These are phyloP conservation scores for Acrossocheilus fasciatus DNA, from an alignment of 2,797 vertebrate species.

Conservation along the genomic window DNA sequence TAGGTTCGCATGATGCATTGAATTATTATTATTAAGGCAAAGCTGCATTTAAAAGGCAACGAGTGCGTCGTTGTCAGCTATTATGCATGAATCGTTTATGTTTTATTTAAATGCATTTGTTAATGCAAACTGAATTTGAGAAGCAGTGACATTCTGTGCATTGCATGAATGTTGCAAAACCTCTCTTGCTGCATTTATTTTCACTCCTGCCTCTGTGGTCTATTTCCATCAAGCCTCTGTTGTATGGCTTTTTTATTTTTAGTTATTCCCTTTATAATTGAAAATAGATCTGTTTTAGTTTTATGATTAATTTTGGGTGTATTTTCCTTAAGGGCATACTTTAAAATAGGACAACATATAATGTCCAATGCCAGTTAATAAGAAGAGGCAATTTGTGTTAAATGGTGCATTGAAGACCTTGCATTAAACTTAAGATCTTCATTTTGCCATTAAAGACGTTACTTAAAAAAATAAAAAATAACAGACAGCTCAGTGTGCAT, in stretches of 20 bases:
- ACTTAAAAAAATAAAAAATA: background rate
- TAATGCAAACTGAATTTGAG: background rate
- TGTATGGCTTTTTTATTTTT: background rate
- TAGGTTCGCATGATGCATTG: background rate
- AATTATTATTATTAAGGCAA: background rate
- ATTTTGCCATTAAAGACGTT: background rate
- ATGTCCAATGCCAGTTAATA: background rate
- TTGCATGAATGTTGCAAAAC: conserved; percentile 25
- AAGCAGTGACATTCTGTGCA: background rate
- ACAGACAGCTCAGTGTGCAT: background rate
- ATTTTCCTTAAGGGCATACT: background rate
- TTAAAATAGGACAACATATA: background rate
- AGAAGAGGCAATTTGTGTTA: background rate
- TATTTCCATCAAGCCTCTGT: background rate
- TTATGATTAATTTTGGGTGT: background rate
- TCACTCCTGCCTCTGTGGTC: background rate
- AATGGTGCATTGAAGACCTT: background rate
- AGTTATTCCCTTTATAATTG: background rate
- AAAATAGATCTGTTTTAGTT: background rate
- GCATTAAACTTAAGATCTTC: background rate
- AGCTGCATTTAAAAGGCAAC: conserved; percentile 1
- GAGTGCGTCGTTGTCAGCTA: background rate
- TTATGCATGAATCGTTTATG: background rate
- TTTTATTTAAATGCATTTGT: background rate
- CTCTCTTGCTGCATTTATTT: conserved; percentile 10